phyloP scores from a whole-genome alignment of 2,888 invertebrate species.

The Onchidella celtica region DNA sequence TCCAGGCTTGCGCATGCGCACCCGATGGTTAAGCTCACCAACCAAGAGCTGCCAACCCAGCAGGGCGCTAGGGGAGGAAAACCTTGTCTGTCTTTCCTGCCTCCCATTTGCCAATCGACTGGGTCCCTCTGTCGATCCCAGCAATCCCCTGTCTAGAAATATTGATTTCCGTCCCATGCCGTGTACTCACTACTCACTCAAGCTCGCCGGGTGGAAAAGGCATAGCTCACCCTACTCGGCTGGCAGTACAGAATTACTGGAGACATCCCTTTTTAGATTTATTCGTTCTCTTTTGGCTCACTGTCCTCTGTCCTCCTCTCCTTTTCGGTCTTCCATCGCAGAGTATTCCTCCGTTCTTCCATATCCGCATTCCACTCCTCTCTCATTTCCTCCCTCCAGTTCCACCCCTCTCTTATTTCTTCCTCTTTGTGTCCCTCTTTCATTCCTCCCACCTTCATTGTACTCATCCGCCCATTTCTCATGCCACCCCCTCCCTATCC shows the following conservation, averaged over 20 bases:
- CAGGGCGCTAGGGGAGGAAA: neutral
- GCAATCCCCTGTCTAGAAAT: conserved; percentile 31
- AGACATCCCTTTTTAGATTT: neutral
- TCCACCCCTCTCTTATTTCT: neutral
- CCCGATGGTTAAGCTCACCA: conserved; percentile 3
- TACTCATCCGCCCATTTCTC: neutral
- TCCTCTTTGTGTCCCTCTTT: neutral
- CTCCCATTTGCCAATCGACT: conserved; percentile 41
- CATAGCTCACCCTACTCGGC: conserved; percentile 21
- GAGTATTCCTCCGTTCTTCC: too few relatives aligned
- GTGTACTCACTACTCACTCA: too few relatives aligned
- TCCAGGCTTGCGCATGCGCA: conserved; percentile 2
- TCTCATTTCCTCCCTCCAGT: too few relatives aligned
- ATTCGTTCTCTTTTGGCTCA: neutral
- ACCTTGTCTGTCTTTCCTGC: neutral
- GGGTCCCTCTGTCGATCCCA: neutral
- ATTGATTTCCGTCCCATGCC: conserved; percentile 35
- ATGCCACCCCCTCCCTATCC: neutral
- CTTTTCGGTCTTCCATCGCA: too few relatives aligned
- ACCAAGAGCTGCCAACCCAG: too few relatives aligned
- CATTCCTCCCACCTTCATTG: neutral
- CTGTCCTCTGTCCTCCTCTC: neutral
- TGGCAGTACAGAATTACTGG: neutral
- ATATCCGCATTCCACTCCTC: too few relatives aligned
- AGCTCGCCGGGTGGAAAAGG: neutral